These are phyloP conservation scores for Dinomys branickii DNA, from an alignment of 2,113 vertebrate species.

Conservation along the genomic window DNA sequence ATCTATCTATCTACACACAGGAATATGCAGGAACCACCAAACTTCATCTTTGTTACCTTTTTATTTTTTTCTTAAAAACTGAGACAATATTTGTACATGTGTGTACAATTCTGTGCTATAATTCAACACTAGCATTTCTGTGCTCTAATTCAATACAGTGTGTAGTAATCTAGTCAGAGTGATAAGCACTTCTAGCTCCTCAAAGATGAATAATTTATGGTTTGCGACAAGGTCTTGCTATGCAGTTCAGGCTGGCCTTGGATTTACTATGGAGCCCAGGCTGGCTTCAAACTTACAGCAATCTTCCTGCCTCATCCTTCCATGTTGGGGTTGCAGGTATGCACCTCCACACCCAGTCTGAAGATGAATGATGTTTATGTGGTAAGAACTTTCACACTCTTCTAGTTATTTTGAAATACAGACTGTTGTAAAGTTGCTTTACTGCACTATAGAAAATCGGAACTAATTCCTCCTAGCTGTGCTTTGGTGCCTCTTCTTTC, in stretches of 20 bases:
- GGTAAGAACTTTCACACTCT: neutral
- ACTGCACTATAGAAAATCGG: neutral
- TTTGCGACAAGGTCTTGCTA: neutral
- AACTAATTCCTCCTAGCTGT: neutral
- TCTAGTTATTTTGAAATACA: neutral
- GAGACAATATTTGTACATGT: neutral
- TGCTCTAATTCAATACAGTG: neutral
- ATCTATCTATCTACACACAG: neutral
- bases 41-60: neutral
- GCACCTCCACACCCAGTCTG: neutral
- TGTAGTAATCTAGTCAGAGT: neutral
- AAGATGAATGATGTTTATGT: neutral
- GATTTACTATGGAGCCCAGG: neutral
- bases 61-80: neutral
- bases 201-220: neutral
- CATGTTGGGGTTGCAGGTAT: neutral
- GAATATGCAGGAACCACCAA: neutral
- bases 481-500: neutral
- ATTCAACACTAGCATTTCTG: neutral
- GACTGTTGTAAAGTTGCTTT: neutral
- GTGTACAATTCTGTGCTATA: neutral
- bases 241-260: neutral
- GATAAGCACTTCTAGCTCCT: neutral
- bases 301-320: neutral
- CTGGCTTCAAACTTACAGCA: neutral